phyloP scores from a whole-genome alignment of 2,888 invertebrate genomes.

The Phymatocera aterrima region DNA sequence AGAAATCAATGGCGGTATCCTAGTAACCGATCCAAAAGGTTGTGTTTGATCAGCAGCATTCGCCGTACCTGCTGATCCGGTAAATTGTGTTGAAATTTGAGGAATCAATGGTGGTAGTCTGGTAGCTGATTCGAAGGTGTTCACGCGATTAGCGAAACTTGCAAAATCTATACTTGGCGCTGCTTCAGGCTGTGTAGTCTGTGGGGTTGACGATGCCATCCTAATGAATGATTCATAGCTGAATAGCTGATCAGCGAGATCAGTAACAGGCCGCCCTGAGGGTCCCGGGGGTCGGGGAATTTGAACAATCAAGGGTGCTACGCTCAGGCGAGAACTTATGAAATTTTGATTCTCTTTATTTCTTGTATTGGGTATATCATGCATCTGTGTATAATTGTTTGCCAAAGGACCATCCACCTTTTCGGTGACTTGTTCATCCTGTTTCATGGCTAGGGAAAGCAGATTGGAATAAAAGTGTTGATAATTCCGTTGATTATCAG shows the following conservation, averaged over 20 bases:
- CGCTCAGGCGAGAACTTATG: background rate
- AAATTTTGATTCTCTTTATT: background rate
- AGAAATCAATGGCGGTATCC: background rate
- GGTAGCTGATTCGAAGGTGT: background rate
- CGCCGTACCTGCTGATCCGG: background rate
- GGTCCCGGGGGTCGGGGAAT: constrained; percentile 7
- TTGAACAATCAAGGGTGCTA: constrained; percentile 21
- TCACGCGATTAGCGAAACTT: background rate
- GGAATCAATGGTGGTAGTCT: constrained; percentile 1
- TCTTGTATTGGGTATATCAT: background rate
- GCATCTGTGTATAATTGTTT: background rate
- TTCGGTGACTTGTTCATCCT: background rate
- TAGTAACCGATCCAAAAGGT: background rate
- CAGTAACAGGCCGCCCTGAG: background rate
- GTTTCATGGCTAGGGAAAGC: background rate
- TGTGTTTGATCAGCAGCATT: background rate
- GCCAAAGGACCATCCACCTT: background rate
- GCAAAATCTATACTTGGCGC: background rate
- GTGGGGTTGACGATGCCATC: background rate
- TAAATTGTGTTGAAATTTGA: background rate
- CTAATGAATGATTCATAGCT: background rate
- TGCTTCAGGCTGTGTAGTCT: background rate
- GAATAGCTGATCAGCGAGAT: constrained; percentile 23
- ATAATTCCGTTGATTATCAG: background rate
- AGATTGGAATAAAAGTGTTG: constrained; percentile 4